phyloP scores from a whole-genome alignment of 2,113 vertebrate species.

The Sisor rabdophorus region DNA sequence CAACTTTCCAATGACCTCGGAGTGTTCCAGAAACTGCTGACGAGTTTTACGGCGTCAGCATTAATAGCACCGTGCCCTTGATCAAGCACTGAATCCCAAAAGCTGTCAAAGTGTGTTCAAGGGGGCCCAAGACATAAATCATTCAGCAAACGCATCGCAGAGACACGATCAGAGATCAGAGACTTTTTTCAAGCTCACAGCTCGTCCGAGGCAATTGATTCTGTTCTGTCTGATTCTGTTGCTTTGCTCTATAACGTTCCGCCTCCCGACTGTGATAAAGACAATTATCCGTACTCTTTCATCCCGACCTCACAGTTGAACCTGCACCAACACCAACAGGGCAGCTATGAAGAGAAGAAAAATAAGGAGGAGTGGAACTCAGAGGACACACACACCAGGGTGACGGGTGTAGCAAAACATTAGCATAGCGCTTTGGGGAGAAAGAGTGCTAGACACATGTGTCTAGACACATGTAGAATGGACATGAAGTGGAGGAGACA shows the following conservation, averaged over 20 bases:
- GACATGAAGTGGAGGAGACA: constrained; percentile 13
- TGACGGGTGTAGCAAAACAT: constrained; percentile 47
- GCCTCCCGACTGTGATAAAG: constrained; percentile 32
- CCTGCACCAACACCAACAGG: constrained; percentile 39
- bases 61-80: constrained; percentile 24
- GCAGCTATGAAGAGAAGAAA: not conserved
- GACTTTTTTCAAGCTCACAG: constrained; percentile 9
- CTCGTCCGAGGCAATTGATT: constrained; percentile 29
- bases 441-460: not conserved
- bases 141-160: not conserved
- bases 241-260: no score
- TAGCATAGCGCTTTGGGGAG: constrained; percentile 29
- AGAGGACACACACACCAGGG: constrained; percentile 15
- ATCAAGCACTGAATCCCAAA: constrained; percentile 22
- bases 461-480: constrained; percentile 24
- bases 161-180: constrained; percentile 3
- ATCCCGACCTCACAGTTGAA: constrained; percentile 35
- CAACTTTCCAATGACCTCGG: not conserved
- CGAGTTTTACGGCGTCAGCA: not conserved
- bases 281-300: constrained; percentile 3
- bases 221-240: constrained; percentile 6
- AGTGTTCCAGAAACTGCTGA: constrained; percentile 30
- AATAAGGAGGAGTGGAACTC: not conserved
- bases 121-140: not conserved
- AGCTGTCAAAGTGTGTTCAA: constrained; percentile 17